phyloP scores from a whole-genome alignment of 2,888 invertebrate genomes.

The Amphiduros pacificus region DNA sequence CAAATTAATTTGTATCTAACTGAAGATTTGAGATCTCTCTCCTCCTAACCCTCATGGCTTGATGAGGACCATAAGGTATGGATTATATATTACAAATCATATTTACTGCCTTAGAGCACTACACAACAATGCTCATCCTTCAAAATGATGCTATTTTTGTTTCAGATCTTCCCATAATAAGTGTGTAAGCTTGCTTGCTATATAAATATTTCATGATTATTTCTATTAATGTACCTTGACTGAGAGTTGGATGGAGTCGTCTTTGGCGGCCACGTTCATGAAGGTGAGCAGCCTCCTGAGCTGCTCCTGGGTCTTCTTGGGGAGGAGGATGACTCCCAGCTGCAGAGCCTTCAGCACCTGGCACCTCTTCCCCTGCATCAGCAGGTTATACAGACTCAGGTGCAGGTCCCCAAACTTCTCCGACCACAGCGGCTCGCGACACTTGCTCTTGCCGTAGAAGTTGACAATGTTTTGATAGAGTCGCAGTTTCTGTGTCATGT shows the following conservation, averaged over 20 bases:
- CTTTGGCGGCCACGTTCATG: constrained; percentile 42
- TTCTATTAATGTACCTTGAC: constrained; percentile 41
- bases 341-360: constrained; percentile 46
- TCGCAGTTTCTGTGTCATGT: constrained; percentile 29
- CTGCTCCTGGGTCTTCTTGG: constrained; percentile 43
- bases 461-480: constrained; percentile 48
- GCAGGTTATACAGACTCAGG: constrained; percentile 47
- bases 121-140: too few relatives aligned
- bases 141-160: too few relatives aligned
- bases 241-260: constrained; percentile 38
- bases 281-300: constrained; percentile 49
- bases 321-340: constrained; percentile 48
- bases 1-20: too few relatives aligned
- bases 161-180: too few relatives aligned
- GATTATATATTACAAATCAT: too few relatives aligned
- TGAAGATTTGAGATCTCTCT: too few relatives aligned
- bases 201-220: too few relatives aligned
- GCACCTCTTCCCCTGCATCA: constrained; percentile 40
- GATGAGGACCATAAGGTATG: too few relatives aligned
- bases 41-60: too few relatives aligned
- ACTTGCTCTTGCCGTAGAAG: constrained; percentile 34
- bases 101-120: too few relatives aligned
- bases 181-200: too few relatives aligned
- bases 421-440: constrained; percentile 44
- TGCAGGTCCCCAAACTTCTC: constrained; percentile 51